Base-by-base conservation (phyloP, 2,797 vertebrate species). In the Urocyon cinereoargenteus region DNA sequence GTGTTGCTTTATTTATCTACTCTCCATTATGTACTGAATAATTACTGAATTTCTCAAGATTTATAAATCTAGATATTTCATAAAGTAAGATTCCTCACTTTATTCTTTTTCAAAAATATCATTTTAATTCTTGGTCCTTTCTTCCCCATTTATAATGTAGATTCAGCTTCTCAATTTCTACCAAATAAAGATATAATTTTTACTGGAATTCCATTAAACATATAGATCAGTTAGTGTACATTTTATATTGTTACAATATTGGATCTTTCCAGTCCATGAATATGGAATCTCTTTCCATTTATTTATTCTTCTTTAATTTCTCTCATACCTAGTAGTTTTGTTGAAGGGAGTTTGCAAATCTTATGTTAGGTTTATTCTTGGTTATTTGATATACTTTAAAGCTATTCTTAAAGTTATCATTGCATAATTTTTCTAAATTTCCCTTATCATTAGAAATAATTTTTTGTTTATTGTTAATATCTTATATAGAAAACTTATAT, bases 371-470 rank as follows among this genome's bases (percentile, higher is more conserved):
- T 75, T 62, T 90, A 45, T 59, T 26, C 1, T 2, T 34, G 53
- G 11, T 9, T 36, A 55, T 53, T 45, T 64, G 16, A 93, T 45
- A 15, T 24, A 93, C 75, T 87, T 92, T 81, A 64, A 79, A 86
- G 7, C 19, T 68, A 64, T n/a, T 66, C 22, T 72, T 64, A 90
- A 90, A 55, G 16, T 83, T 61, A n/a, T 19, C 15, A 89, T 64
- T 59, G 66, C 51, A 78, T 2, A 68, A 81, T 55, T 66, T 86
- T 91, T 90, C 22, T 24, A 28, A 92, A 49, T 68, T 87, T 96
- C 86, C 13, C 21, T 87, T 90, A 31, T 79, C 83, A 49, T 90
- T 94, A 86, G 26, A 94, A 78, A 92, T 68, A 36, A 19, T 83
- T 78, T 78, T 2, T 34, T 83, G 8, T 66, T 92, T 68, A 40